Evolutionary conservation across 35 echinoderm and acorn worm species (phyloP).

Genomic region (Strongylocentrotus purpuratus): DNA sequence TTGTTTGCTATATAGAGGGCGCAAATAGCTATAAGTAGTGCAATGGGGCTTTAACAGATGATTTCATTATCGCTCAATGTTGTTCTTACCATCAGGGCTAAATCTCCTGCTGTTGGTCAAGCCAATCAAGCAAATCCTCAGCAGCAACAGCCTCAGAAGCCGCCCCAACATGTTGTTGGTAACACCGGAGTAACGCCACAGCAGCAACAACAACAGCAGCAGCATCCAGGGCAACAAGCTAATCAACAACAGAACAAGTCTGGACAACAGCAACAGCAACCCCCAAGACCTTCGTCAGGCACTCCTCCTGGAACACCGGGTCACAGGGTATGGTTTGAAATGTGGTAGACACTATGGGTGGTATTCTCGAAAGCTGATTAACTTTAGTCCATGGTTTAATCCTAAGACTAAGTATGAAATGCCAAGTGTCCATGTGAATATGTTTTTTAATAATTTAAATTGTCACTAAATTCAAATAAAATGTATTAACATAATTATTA

Average conservation of each 20-base stretch:
- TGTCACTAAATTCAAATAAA: too few species aligned
- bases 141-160: neutral
- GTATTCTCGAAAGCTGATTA: too few species aligned
- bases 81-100: neutral
- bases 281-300: neutral
- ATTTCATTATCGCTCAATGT: neutral
- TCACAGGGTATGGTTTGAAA: conserved; percentile 34
- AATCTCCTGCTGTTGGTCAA: conserved; percentile 4
- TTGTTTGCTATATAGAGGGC: too few species aligned
- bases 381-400: too few species aligned
- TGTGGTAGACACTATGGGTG: too few species aligned
- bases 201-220: neutral
- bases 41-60: too few species aligned
- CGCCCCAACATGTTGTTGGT: neutral
- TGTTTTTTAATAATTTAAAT: too few species aligned
- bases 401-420: too few species aligned
- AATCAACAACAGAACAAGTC: conserved; percentile 19
- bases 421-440: too few species aligned
- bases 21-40: too few species aligned
- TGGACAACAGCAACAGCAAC: conserved; percentile 27
- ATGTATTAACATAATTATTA: too few species aligned
- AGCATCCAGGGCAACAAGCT: neutral
- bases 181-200: neutral
- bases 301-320: conserved; percentile 59
- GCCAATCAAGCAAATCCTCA: neutral